A percentile compares a stretch with the other conserved stretches of the same genome.
phyloP scores from a whole-genome alignment of 2,888 invertebrate species.

The Chloroclysta siterata region DNA sequence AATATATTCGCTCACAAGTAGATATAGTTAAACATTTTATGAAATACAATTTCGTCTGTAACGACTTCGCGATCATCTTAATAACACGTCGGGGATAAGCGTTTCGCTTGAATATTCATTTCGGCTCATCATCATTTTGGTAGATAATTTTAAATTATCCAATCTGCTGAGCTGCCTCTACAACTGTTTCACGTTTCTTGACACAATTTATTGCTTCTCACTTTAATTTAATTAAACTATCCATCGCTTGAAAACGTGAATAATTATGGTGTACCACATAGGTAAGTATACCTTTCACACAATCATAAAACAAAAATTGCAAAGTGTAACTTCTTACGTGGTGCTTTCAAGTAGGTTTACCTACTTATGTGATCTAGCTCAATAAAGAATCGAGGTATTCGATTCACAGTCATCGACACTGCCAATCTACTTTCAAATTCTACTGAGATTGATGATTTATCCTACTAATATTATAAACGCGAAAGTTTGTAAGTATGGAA shows the following conservation, averaged over 20 bases:
- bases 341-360: no score
- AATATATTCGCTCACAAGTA: slow-evolving; percentile 81
- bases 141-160: slow-evolving; percentile 80
- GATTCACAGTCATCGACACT: no score
- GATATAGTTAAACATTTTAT: slow-evolving; percentile 79
- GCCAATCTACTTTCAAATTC: no score
- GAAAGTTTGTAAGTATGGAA: no score
- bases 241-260: slow-evolving; percentile 31
- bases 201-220: slow-evolving; percentile 70
- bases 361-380: no score
- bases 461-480: no score
- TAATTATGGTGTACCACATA: slow-evolving; percentile 9
- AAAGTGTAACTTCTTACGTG: no score
- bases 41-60: slow-evolving; percentile 81
- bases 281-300: not conserved
- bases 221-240: slow-evolving; percentile 61
- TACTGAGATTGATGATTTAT: no score
- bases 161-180: slow-evolving; percentile 59
- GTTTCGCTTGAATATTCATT: slow-evolving; percentile 84
- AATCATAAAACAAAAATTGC: not conserved
- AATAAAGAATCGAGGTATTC: no score
- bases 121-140: slow-evolving; percentile 80
- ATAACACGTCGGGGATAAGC: slow-evolving; percentile 78
- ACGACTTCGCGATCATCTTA: slow-evolving; percentile 82
- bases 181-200: slow-evolving; percentile 52